Conservation (phyloP, 2,797 vertebrate species). For the Channallabes apus region DNA sequence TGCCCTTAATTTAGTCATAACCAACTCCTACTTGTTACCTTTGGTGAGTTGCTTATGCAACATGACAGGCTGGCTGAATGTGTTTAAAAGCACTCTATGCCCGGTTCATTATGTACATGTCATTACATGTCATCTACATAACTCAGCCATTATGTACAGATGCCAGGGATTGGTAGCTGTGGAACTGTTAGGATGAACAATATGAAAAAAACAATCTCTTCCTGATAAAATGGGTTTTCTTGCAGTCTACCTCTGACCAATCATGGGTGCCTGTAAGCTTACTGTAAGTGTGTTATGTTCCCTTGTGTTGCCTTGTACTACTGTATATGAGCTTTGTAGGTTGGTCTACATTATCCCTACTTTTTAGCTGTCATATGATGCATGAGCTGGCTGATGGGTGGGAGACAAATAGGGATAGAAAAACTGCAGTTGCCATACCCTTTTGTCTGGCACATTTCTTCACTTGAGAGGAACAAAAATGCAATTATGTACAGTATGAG, state of each 20-base stretch:
- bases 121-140: background rate
- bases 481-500: background rate
- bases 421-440: background rate
- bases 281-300: background rate
- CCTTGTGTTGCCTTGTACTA: background rate
- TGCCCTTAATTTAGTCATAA: background rate
- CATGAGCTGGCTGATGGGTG: background rate
- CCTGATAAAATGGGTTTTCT: background rate
- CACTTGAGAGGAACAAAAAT: background rate
- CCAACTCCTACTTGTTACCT: background rate
- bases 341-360: background rate
- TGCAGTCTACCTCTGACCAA: background rate
- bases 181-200: background rate
- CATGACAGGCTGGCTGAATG: background rate
- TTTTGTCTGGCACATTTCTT: background rate
- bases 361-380: background rate
- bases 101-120: background rate
- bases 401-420: background rate
- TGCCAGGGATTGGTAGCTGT: background rate
- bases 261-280: background rate
- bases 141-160: too few relatives aligned
- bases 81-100: background rate
- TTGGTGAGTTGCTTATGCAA: background rate
- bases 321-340: background rate
- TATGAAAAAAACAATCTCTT: background rate